Evolutionary conservation across 2,888 invertebrate species (phyloP).

Genomic region (Thelaira solivaga): DNA sequence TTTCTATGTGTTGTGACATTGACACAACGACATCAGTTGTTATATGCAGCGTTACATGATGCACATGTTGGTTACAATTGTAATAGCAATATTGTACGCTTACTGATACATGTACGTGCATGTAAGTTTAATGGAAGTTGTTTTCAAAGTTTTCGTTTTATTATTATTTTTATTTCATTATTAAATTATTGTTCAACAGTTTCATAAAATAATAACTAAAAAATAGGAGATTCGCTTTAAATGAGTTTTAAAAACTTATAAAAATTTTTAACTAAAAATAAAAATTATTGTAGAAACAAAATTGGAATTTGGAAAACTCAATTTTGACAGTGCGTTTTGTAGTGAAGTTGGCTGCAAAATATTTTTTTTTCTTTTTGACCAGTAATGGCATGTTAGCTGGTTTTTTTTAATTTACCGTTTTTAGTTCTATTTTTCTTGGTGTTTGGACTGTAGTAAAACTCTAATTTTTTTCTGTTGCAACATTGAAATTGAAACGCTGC

Average conservation of each 20-base stretch:
- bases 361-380: too few relatives aligned
- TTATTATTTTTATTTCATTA: slow-evolving; percentile 5
- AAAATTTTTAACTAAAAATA: not conserved
- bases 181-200: slow-evolving; percentile 18
- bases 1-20: slow-evolving; percentile 50
- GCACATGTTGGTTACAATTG: slow-evolving; percentile 43
- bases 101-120: slow-evolving; percentile 17
- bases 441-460: too few relatives aligned
- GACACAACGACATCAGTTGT: slow-evolving; percentile 50
- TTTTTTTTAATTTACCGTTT: too few relatives aligned
- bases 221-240: not conserved
- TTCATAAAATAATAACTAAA: not conserved
- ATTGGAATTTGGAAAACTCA: not conserved
- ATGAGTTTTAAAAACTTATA: not conserved
- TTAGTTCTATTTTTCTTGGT: too few relatives aligned
- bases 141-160: not conserved
- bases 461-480: too few relatives aligned
- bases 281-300: not conserved
- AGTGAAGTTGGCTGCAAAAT: too few relatives aligned
- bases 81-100: slow-evolving; percentile 48
- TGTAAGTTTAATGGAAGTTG: not conserved
- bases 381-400: too few relatives aligned
- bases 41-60: slow-evolving; percentile 32
- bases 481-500: too few relatives aligned
- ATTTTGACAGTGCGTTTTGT: too few relatives aligned